Conservation (phyloP, 1,140 invertebrate species). For the Centruroides sculpturatus region DNA sequence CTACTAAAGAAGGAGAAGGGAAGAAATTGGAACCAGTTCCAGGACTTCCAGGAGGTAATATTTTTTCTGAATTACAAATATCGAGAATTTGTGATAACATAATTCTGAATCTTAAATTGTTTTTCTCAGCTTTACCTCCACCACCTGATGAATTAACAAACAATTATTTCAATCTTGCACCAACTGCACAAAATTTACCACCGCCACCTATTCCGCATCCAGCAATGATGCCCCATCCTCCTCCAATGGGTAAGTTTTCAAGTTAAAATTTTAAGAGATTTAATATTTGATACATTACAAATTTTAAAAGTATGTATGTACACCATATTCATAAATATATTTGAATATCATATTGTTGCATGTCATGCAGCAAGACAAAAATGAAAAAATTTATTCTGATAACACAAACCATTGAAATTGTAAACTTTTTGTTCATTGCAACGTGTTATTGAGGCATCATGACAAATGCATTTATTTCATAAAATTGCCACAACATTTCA, state of each 20-base stretch:
- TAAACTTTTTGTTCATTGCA: too few relatives aligned
- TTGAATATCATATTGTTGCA: too few relatives aligned
- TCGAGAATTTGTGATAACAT: background rate
- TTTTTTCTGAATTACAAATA: background rate
- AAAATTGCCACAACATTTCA: too few relatives aligned
- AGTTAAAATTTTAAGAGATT: too few relatives aligned
- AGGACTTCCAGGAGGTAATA: conserved; percentile 45
- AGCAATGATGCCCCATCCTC: conserved; percentile 2
- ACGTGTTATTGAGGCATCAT: too few relatives aligned
- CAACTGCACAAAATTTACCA: conserved; percentile 19
- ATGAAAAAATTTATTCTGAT: too few relatives aligned
- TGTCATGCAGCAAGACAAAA: too few relatives aligned
- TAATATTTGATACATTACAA: too few relatives aligned
- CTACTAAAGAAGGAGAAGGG: conserved; percentile 21
- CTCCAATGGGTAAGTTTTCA: background rate
- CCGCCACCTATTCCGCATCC: conserved; percentile 1
- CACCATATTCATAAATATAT: too few relatives aligned
- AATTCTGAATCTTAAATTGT: background rate
- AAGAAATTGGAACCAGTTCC: conserved; percentile 63
- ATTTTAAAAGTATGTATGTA: too few relatives aligned
- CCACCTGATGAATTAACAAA: conserved; percentile 59
- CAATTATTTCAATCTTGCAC: conserved; percentile 57
- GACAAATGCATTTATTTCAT: too few relatives aligned
- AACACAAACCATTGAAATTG: too few relatives aligned
- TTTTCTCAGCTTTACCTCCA: conserved; percentile 44